phyloP scores from a whole-genome alignment of 1,140 invertebrate genomes.

The Drosophila erecta region DNA sequence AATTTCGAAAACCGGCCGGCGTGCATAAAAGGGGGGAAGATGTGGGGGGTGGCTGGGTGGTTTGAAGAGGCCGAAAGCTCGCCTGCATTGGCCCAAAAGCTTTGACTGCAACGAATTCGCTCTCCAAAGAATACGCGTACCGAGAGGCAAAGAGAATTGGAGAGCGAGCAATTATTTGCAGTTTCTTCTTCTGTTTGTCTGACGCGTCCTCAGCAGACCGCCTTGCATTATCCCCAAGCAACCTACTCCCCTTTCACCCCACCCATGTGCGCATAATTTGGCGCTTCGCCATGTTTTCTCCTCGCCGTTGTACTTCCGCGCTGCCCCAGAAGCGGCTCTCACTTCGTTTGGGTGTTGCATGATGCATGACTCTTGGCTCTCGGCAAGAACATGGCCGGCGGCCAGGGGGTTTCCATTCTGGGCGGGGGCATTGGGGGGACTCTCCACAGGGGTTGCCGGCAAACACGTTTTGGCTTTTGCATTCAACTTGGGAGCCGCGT shows the following conservation, averaged over 20 bases:
- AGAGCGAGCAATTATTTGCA: conserved; percentile 74
- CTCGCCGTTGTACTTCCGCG: conserved; percentile 25
- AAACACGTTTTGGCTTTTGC: conserved; percentile 68
- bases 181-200: conserved; percentile 60
- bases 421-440: conserved; percentile 5
- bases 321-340: conserved; percentile 39
- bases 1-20: conserved; percentile 72
- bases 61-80: conserved; percentile 47
- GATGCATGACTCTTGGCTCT: conserved; percentile 59
- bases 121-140: conserved; percentile 9
- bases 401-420: conserved; percentile 1
- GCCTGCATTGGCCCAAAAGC: conserved; percentile 62
- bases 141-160: conserved; percentile 4
- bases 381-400: conserved; percentile 11
- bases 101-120: conserved; percentile 64
- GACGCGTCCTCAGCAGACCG: conserved; percentile 40
- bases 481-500: conserved; percentile 38
- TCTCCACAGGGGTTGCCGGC: conserved; percentile 43
- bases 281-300: conserved; percentile 80
- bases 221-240: conserved; percentile 1
- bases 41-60: conserved; percentile 6
- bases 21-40: conserved; percentile 45
- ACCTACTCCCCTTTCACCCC: conserved; percentile 12
- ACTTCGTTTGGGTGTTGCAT: conserved; percentile 65
- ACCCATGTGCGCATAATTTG: conserved; percentile 78